Evolutionary conservation across 2,888 invertebrate genomes (phyloP).

Genomic region (Bimastos eiseni): DNA sequence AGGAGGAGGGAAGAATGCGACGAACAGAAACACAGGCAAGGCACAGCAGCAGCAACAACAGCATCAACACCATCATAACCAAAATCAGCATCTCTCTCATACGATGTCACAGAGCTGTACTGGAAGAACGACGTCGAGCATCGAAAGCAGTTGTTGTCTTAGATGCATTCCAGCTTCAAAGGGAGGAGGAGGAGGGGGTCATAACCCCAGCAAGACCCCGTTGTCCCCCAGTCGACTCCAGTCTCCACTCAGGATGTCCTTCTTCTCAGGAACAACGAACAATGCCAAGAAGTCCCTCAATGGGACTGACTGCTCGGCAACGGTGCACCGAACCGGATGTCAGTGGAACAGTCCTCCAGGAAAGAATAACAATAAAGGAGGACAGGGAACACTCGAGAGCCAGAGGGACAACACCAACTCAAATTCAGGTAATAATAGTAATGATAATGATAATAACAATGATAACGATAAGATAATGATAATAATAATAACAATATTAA

Average conservation of each 20-base stretch:
- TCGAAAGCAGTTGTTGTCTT: background rate
- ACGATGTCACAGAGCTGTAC: background rate
- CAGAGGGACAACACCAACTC: background rate
- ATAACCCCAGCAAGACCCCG: background rate
- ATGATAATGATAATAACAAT: background rate
- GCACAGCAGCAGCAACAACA: background rate
- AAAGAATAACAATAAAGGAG: background rate
- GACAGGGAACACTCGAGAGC: background rate
- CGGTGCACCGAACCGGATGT: background rate
- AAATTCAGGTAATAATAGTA: background rate
- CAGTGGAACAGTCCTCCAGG: background rate
- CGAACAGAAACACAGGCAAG: background rate
- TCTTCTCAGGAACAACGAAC: background rate
- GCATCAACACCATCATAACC: background rate
- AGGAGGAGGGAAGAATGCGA: background rate
- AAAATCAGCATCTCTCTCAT: background rate
- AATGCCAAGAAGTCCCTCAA: background rate
- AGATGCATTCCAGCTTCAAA: background rate
- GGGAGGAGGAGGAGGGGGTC: background rate
- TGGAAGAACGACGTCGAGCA: background rate
- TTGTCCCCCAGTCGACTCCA: background rate
- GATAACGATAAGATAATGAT: background rate
- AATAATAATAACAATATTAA: background rate
- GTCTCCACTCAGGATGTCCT: constrained; percentile 2
- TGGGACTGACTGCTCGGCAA: background rate